These are phyloP conservation scores for Sebastes oblongus DNA, from an alignment of 2,797 vertebrate species.

Conservation along the genomic window DNA sequence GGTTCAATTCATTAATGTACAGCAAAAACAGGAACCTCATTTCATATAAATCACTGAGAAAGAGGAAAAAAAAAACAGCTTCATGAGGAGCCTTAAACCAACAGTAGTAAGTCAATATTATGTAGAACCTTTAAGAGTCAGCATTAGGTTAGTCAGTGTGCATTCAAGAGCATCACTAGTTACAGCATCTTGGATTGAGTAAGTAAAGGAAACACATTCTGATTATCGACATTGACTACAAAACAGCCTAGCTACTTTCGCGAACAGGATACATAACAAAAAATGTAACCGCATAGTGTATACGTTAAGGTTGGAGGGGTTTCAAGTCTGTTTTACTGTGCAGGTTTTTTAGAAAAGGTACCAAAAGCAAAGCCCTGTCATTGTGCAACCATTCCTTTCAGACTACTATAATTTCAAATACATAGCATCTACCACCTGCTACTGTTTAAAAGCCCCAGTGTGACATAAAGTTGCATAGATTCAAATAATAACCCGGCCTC, in stretches of 20 bases:
- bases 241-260: not conserved
- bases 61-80: not conserved
- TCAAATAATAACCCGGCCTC: constrained; percentile 30
- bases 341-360: not conserved
- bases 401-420: not conserved
- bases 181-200: constrained; percentile 71
- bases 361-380: not conserved
- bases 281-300: not conserved
- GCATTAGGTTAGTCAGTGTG: constrained; percentile 17
- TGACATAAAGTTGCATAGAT: constrained; percentile 50
- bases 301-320: not conserved
- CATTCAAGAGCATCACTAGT: constrained; percentile 2
- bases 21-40: constrained; percentile 15
- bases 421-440: not conserved
- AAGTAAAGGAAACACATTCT: not conserved
- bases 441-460: constrained; percentile 32
- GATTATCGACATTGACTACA: constrained; percentile 14
- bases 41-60: not conserved
- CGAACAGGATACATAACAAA: not conserved
- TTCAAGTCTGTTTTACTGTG: constrained; percentile 9
- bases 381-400: not conserved
- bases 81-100: not conserved
- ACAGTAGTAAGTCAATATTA: constrained; percentile 21
- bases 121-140: not conserved
- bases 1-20: constrained; percentile 51